Evolutionary conservation across 1,140 invertebrate genomes (phyloP).

Genomic region (Aethina tumida): DNA sequence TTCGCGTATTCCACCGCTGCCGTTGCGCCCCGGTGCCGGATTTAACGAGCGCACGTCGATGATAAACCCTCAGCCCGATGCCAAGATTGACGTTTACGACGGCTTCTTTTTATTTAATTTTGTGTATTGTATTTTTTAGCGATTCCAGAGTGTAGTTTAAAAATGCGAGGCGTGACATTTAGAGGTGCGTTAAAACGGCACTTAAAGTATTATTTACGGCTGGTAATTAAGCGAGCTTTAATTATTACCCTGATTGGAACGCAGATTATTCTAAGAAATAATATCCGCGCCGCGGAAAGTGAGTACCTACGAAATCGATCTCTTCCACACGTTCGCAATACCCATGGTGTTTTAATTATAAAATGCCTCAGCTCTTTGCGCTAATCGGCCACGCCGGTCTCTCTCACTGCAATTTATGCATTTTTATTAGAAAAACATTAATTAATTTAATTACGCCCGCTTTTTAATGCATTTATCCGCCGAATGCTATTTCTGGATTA

Average conservation of each 20-base stretch:
- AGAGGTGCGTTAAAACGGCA: constrained; percentile 32
- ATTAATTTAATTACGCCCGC: no score
- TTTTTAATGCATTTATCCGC: no score
- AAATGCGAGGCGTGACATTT: constrained; percentile 31
- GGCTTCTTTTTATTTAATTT: constrained; percentile 24
- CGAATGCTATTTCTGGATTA: no score
- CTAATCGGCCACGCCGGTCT: no score
- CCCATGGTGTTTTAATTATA: no score
- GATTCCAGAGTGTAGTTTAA: constrained; percentile 20
- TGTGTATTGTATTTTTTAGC: constrained; percentile 21
- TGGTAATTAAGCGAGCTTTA: constrained; percentile 31
- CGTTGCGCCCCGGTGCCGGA: not conserved
- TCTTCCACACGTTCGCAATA: no score
- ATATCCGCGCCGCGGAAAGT: no score
- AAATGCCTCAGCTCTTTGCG: no score
- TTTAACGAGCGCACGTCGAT: constrained; percentile 2
- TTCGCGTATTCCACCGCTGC: no score
- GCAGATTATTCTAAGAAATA: constrained; percentile 20
- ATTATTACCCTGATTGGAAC: constrained; percentile 30
- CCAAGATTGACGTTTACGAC: constrained; percentile 28
- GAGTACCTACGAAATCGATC: no score
- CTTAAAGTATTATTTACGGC: constrained; percentile 33
- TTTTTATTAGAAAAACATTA: no score
- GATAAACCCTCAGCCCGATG: constrained; percentile 8
- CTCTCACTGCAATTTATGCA: no score